Base-by-base conservation (phyloP, 2,888 invertebrate genomes). In the Tipula lateralis region DNA sequence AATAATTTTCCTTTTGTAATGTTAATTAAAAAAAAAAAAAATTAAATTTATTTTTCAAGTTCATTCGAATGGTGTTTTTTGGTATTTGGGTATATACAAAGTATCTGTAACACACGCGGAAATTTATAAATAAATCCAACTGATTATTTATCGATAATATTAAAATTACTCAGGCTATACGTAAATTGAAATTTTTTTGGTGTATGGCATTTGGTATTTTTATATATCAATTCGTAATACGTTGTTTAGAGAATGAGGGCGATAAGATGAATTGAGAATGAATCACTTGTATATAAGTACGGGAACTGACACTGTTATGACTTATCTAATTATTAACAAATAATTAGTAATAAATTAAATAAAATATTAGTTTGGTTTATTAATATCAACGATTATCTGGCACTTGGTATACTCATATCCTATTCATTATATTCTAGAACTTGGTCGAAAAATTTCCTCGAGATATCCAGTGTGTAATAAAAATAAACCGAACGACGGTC, bases 161-260 rank as follows among this genome's bases (percentile, higher is more conserved):
- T 66, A 9, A 66, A 66, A 66, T 66, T 66, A 66, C 66, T 66
- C 66, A 66, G 66, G 66, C 24, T 66, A 66, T 66, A 66, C 66
- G 66, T 66, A 66, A 66, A 66, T 66, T 24, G 66, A 66, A 24
- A 2, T 9, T 66, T 24, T 66, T 66, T 24, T 66, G 24, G 66
- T 24, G 66, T 66, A 24, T 66, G 66, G 44, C 44, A 3, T 50
- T 24, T 66, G 24, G 66, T 66, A 24, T 66, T 66, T 66, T 66
- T 66, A 24, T 66, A n/a, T n/a, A 66, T 24, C 24, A 66, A 66
- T 66, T 12, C 24, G 66, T 66, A 66, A 66, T 7, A 24, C 66
- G 66, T 24, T 66, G 19, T 66, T 66, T n/a, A n/a, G 4, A 5
- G 4, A 16, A 16, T 50, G 4, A n/a, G n/a, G n/a, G 39, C n/a